phyloP scores from a whole-genome alignment of 2,113 vertebrate species.

The Lota lota region DNA sequence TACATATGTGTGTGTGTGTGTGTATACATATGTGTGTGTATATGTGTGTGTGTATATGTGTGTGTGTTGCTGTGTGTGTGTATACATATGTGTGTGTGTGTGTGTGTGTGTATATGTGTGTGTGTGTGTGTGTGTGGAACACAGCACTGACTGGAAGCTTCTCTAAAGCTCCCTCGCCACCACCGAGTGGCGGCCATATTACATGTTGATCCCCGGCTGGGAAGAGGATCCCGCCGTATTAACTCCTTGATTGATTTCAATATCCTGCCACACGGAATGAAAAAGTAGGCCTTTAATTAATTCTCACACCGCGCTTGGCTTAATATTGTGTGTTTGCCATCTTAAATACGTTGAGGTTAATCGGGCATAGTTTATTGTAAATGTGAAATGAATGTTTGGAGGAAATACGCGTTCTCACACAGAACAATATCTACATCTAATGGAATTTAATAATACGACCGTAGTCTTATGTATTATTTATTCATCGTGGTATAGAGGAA shows the following conservation, averaged over 20 bases:
- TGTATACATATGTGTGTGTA: background rate
- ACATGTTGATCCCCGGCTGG: constrained; percentile 28
- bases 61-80: background rate
- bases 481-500: constrained; percentile 5
- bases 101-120: too few relatives aligned
- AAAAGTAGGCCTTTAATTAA: constrained; percentile 62
- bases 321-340: constrained; percentile 49
- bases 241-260: constrained; percentile 62
- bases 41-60: background rate
- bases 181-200: constrained; percentile 19
- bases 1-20: too few relatives aligned
- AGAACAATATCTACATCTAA: constrained; percentile 53
- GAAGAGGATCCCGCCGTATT: constrained; percentile 39
- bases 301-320: constrained; percentile 43
- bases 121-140: background rate
- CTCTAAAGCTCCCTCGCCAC: constrained; percentile 22
- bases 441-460: constrained; percentile 41
- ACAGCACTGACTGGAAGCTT: too few relatives aligned
- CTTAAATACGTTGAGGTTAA: constrained; percentile 56
- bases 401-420: constrained; percentile 49
- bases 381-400: constrained; percentile 55
- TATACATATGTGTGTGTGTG: too few relatives aligned
- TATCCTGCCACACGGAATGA: constrained; percentile 61
- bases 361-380: constrained; percentile 57
- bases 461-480: constrained; percentile 45